Base-by-base conservation (phyloP, 1,140 invertebrate genomes). In the Coptotermes formosanus region DNA sequence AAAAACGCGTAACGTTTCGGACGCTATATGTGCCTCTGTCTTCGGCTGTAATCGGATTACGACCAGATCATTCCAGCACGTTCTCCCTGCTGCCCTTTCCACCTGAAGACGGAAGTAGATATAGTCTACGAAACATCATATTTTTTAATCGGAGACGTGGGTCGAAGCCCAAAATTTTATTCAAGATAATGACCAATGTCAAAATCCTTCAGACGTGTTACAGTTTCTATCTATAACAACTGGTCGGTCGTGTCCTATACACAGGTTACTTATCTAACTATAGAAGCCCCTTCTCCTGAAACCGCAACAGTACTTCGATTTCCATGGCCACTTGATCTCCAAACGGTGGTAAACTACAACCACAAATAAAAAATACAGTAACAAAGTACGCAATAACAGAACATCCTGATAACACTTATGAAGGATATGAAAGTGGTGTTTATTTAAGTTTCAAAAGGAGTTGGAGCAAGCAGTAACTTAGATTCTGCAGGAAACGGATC, bases 371-470 rank as follows among this genome's bases (percentile, higher is more conserved):
- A 38, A 64, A 64, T 64, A 64, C 59, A 64, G 59, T 30, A 75
- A 14, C n/a, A 75, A 75, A 12, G 64, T 75, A n/a, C 64, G 25
- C 30, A 75, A n/a, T 30, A 75, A 30, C 25, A 75, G 9, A 75
- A 75, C 64, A 75, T 75, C 64, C 64, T 75, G 64, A 75, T 75
- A 75, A 75, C n/a, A 75, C n/a, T n/a, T 75, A 30, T 30, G 64
- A 75, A 75, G 64, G 64, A 75, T 75, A 75, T 75, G 64, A 30
- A 75, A 75, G 64, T 75, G 64, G n/a, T 30, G 64, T 75, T 75
- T 75, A 75, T n/a, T 75, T 30, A 0, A 16, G 19, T 19, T 55
- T 55, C 19, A 19, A 55, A 55, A 55, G 64, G 25, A 30, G 25
- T 75, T 30, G 64, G 64, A 30, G n/a, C 64, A 30, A 75, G 64